A percentile compares a stretch with the other conserved stretches of the same genome.
Conservation (phyloP, 2,888 invertebrate genomes). For the Xestobium rufovillosum region DNA sequence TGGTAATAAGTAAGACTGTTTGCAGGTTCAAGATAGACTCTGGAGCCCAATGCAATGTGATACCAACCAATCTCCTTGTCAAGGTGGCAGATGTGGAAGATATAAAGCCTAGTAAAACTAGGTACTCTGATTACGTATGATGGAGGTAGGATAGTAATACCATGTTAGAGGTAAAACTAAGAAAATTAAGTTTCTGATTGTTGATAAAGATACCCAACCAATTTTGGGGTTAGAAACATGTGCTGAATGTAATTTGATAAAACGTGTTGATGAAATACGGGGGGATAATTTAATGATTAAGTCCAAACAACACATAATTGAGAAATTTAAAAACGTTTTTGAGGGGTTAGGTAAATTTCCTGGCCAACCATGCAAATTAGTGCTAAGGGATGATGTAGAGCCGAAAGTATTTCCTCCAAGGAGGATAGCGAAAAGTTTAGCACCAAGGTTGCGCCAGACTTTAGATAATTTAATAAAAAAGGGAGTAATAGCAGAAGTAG, state of each 20-base stretch:
- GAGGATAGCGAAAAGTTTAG: conserved; percentile 6
- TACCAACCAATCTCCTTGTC: neutral
- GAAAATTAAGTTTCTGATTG: neutral
- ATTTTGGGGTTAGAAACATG: neutral
- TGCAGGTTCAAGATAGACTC: neutral
- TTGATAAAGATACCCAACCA: neutral
- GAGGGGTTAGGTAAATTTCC: conserved; percentile 9
- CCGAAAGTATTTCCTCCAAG: conserved; percentile 8
- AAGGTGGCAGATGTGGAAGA: neutral
- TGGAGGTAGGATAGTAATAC: neutral
- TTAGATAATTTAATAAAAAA: conserved; percentile 3
- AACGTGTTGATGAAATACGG: neutral
- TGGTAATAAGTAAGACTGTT: too few species aligned
- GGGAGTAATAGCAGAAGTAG: conserved; percentile 4
- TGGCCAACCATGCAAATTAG: conserved; percentile 5
- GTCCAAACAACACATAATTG: conserved; percentile 1
- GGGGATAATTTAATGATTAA: neutral
- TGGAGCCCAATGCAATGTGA: conserved; percentile 1
- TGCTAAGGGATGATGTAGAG: conserved; percentile 7
- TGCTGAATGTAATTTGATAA: neutral
- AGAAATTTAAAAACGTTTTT: conserved; percentile 7
- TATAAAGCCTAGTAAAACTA: neutral
- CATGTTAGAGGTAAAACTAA: neutral
- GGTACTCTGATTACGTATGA: conserved; percentile 1
- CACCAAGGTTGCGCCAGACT: conserved; percentile 6